Evolutionary conservation across 2,113 vertebrate species (phyloP).

Genomic region (Chaenogobius annularis): DNA sequence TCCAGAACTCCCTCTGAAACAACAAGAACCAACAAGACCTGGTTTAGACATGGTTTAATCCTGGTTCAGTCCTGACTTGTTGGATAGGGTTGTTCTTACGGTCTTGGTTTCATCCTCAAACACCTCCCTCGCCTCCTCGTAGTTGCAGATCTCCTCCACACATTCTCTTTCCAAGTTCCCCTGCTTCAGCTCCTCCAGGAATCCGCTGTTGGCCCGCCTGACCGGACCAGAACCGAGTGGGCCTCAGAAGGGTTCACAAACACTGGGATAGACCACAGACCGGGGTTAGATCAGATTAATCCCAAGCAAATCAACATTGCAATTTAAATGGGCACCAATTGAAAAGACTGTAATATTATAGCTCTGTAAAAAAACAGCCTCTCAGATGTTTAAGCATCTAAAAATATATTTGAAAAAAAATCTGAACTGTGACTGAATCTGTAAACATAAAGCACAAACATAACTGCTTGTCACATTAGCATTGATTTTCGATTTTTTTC

Average conservation of each 20-base stretch:
- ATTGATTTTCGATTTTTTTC: too few relatives aligned
- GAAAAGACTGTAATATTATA: too few relatives aligned
- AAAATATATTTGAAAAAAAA: too few relatives aligned
- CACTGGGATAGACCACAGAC: background rate
- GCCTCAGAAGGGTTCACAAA: background rate
- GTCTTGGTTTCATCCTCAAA: slow-evolving; percentile 38
- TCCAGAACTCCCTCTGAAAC: slow-evolving; percentile 89
- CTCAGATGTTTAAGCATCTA: too few relatives aligned
- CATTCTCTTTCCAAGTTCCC: background rate
- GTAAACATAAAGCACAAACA: too few relatives aligned
- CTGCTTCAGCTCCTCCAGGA: background rate
- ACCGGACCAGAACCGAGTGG: slow-evolving; percentile 53
- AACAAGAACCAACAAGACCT: background rate
- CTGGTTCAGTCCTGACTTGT: background rate
- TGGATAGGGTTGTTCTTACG: slow-evolving; percentile 63
- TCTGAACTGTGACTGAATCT: too few relatives aligned
- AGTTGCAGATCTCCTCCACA: background rate
- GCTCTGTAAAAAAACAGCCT: too few relatives aligned
- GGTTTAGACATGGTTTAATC: background rate
- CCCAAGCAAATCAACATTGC: too few relatives aligned
- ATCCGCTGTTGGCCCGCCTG: slow-evolving; percentile 76
- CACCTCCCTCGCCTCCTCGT: background rate
- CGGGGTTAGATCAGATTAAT: background rate
- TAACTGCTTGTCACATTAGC: too few relatives aligned
- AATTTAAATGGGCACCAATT: too few relatives aligned